Percentiles rank a stretch among this genome's conserved stretches.
phyloP scores from a whole-genome alignment of 2,888 invertebrate genomes.

The Drosophila gaucha region DNA sequence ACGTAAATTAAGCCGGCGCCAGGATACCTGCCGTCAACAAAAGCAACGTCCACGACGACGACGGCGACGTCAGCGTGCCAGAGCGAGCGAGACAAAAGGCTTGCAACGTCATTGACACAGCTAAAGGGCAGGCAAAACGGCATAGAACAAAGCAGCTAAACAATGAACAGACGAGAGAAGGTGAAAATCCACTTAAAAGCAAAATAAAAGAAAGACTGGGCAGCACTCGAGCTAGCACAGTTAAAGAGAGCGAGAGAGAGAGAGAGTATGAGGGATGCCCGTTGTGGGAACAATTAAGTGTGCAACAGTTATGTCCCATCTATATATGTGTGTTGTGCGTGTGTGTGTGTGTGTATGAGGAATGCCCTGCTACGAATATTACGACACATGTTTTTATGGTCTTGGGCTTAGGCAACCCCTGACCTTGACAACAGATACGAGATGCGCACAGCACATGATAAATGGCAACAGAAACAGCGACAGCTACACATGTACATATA shows the following conservation, averaged over 20 bases:
- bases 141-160: conserved; percentile 54
- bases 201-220: conserved; percentile 50
- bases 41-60: conserved; percentile 25
- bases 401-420: conserved; percentile 66
- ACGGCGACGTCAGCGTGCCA: conserved; percentile 1
- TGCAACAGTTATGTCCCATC: conserved; percentile 67
- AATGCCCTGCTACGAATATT: conserved; percentile 67
- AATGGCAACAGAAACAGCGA: conserved; percentile 26
- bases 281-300: conserved; percentile 70
- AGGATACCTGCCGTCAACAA: conserved; percentile 77
- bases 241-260: conserved; percentile 1
- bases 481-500: conserved; percentile 1
- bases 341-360: conserved; percentile 51
- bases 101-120: conserved; percentile 75
- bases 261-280: conserved; percentile 14
- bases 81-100: conserved; percentile 61
- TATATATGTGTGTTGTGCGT: conserved; percentile 12
- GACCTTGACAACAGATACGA: conserved; percentile 71
- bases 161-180: conserved; percentile 64
- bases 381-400: conserved; percentile 69
- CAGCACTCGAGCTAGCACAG: conserved; percentile 15
- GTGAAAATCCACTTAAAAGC: conserved; percentile 77
- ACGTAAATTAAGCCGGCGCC: conserved; percentile 80
- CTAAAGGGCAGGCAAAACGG: conserved; percentile 54
- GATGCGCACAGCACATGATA: conserved; percentile 30